phyloP scores from a whole-genome alignment of 2,113 vertebrate genomes.

The Argyrosomus japonicus region DNA sequence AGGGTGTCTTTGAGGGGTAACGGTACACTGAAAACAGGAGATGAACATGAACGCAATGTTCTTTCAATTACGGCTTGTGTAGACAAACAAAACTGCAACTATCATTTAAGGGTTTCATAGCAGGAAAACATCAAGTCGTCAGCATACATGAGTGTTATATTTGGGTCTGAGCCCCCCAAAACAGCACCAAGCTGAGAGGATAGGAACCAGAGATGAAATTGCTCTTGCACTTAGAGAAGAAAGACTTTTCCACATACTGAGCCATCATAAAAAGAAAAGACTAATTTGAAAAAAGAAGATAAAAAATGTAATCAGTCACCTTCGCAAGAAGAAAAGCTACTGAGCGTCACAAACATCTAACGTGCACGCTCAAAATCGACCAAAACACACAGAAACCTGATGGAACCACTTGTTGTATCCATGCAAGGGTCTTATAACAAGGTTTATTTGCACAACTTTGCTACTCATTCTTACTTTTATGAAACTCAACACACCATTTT shows the following conservation, averaged over 20 bases:
- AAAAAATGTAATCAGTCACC: background rate
- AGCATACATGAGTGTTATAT: background rate
- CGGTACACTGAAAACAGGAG: background rate
- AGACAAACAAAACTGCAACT: background rate
- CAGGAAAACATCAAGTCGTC: conserved; percentile 28
- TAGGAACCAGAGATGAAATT: background rate
- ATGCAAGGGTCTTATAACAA: background rate
- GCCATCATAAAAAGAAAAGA: background rate
- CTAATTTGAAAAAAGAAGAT: background rate
- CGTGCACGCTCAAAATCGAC: background rate
- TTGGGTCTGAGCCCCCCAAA: background rate
- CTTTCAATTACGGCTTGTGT: background rate
- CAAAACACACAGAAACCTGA: background rate
- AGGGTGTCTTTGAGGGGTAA: background rate
- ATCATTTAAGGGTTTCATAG: background rate
- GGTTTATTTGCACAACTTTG: too few relatives aligned
- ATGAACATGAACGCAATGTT: background rate
- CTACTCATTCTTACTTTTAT: too few relatives aligned
- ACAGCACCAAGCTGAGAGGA: background rate
- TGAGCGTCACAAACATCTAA: background rate
- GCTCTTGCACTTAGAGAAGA: background rate
- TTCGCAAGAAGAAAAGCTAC: background rate
- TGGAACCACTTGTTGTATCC: background rate
- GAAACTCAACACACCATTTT: too few relatives aligned
- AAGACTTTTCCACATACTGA: background rate